phyloP scores from a whole-genome alignment of 2,888 invertebrate genomes.

The Cactoblastis cactorum region DNA sequence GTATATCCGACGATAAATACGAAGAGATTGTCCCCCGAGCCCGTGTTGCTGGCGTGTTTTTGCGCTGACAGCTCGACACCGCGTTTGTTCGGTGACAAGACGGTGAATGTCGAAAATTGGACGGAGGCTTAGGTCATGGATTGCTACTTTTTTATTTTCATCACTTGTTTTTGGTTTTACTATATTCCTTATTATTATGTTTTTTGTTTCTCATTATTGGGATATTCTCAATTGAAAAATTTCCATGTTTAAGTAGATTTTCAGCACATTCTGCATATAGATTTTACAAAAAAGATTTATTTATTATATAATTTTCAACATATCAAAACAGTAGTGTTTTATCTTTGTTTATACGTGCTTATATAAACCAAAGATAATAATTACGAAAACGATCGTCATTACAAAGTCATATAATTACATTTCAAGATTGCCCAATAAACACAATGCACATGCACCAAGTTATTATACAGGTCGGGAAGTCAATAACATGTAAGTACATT shows the following conservation, averaged over 20 bases:
- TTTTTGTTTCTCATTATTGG: too few relatives aligned
- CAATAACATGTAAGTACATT: neutral
- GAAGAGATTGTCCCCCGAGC: slow-evolving; percentile 2
- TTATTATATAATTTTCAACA: too few relatives aligned
- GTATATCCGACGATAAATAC: slow-evolving; percentile 8
- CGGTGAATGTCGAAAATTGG: neutral
- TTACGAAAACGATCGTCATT: too few relatives aligned
- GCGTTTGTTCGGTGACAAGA: slow-evolving; percentile 6
- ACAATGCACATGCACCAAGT: slow-evolving; percentile 2
- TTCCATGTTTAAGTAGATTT: too few relatives aligned
- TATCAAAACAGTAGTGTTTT: too few relatives aligned
- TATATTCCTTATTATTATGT: too few relatives aligned
- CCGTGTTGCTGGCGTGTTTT: slow-evolving; percentile 5
- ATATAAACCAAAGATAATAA: too few relatives aligned
- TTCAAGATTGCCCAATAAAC: slow-evolving; percentile 1
- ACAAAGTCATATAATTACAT: neutral
- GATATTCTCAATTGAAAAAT: too few relatives aligned
- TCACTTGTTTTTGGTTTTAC: neutral
- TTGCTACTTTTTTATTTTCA: neutral
- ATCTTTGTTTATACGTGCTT: too few relatives aligned
- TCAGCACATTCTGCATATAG: too few relatives aligned
- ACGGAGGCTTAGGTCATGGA: neutral
- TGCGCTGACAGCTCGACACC: slow-evolving; percentile 7
- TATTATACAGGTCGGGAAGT: slow-evolving; percentile 4
- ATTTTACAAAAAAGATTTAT: too few relatives aligned